These are phyloP conservation scores for Trachemys scripta DNA, from an alignment of 2,113 vertebrate genomes.

Conservation along the genomic window DNA sequence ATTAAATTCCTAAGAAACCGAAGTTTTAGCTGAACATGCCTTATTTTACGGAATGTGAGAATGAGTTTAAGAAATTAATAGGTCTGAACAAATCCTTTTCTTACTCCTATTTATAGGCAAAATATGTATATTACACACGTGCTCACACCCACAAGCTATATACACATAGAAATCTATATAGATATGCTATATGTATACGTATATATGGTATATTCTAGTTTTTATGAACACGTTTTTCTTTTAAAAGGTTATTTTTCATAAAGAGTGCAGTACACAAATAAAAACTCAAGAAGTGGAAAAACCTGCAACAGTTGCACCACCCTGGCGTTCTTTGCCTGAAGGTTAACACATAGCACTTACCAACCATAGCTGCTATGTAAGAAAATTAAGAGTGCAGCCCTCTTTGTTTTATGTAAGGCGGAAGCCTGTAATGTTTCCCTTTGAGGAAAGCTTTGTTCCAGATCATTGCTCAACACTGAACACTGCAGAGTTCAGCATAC, in stretches of 20 bases:
- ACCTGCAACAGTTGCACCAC: background rate
- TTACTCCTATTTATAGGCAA: background rate
- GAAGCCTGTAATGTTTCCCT: background rate
- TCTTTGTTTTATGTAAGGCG: background rate
- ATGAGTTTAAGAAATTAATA: background rate
- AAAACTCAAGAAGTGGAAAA: background rate
- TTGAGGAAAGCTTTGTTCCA: background rate
- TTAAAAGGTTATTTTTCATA: background rate
- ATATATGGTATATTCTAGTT: background rate
- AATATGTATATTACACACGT: background rate
- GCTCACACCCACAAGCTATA: background rate
- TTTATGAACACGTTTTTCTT: background rate
- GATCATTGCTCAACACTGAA: background rate
- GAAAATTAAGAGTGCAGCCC: background rate
- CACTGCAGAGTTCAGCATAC: background rate
- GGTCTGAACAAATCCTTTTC: background rate
- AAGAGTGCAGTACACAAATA: background rate
- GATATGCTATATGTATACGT: accelerated
- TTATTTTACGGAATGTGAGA: background rate
- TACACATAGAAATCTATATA: background rate
- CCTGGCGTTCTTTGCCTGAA: background rate
- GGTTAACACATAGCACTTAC: background rate
- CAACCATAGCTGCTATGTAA: background rate
- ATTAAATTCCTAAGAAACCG: background rate
- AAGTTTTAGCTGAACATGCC: accelerated